Conservation (phyloP, 2,888 invertebrate species). For the Ophion obscuratus region DNA sequence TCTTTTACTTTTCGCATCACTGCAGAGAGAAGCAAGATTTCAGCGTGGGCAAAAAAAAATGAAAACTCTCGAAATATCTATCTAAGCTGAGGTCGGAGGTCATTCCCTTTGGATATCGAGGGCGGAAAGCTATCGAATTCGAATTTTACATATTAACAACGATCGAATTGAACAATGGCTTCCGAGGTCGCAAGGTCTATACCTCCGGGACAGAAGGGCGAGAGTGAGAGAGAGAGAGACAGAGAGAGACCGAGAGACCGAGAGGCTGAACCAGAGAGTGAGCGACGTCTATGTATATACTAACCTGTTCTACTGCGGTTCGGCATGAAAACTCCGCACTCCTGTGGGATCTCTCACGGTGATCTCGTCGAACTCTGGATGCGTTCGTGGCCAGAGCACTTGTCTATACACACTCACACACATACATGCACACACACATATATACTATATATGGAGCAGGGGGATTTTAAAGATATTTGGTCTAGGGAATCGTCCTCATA, state of each 20-base stretch:
- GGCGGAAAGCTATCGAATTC: conserved; percentile 38
- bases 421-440: not conserved
- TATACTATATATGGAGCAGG: not conserved
- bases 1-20: not conserved
- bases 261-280: conserved; percentile 17
- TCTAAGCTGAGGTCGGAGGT: conserved; percentile 7
- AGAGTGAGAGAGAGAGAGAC: conserved; percentile 10
- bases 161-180: conserved; percentile 46
- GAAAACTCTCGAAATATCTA: not conserved
- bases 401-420: not conserved
- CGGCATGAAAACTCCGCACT: conserved; percentile 15
- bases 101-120: conserved; percentile 2
- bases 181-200: conserved; percentile 30
- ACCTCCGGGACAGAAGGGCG: conserved; percentile 20
- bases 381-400: conserved; percentile 12
- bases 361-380: conserved; percentile 39
- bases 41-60: not conserved
- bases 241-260: not conserved
- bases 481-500: too few relatives aligned
- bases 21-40: not conserved
- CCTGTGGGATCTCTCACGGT: conserved; percentile 37
- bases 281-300: conserved; percentile 27
- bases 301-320: conserved; percentile 28
- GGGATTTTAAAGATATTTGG: too few relatives aligned
- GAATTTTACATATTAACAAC: conserved; percentile 46